Base-by-base conservation (phyloP, 2,797 vertebrate species). In the Alectoris magna region DNA sequence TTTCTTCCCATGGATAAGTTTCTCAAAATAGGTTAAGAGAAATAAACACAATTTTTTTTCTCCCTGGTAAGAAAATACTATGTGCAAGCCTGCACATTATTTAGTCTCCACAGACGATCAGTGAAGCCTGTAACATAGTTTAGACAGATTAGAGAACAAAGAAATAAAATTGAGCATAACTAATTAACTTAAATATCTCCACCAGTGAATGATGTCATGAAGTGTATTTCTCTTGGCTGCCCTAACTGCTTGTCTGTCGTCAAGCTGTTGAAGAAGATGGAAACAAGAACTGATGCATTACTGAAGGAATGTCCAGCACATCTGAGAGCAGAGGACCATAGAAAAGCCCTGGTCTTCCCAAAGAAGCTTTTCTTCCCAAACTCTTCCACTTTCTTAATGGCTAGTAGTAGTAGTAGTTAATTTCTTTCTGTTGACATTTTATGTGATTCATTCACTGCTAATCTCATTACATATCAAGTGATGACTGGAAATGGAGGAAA, bases 151-250 rank as follows among this genome's bases (percentile, higher is more conserved):
- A 94, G 68, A 91, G 80, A 94, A 94, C 77, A 95, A 93, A 94
- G 85, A 91, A 93, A 93, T 63, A 92, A 92, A 96, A 96, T 36
- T 64, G 58, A 94, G 91, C 91, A 93, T 82, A 95, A 89, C 87
- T 93, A 88, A 95, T 92, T 91, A 94, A 91, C 53, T 93, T 86
- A 87, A 93, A 92, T 46, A 58, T 84, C 92, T 91, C 84, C 87
- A 91, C 68, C 60, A 49, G 9, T 88, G 80, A 93, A 91, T 88
- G 91, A 95, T 93, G 82, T 86, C 8, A 95, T 82, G 48, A 95
- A 88, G 84, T 66, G 27, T 84, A 90, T 95, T 95, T 88, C 74
- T 93, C 71, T 94, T 88, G 94, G 93, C 83, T 88, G 53, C 46
- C 74, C 76, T 78, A 87, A 89, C 58, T 81, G 27, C 72, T 93